These are phyloP conservation scores for Heliconius erato DNA, from an alignment of 2,888 invertebrate species.

Conservation along the genomic window DNA sequence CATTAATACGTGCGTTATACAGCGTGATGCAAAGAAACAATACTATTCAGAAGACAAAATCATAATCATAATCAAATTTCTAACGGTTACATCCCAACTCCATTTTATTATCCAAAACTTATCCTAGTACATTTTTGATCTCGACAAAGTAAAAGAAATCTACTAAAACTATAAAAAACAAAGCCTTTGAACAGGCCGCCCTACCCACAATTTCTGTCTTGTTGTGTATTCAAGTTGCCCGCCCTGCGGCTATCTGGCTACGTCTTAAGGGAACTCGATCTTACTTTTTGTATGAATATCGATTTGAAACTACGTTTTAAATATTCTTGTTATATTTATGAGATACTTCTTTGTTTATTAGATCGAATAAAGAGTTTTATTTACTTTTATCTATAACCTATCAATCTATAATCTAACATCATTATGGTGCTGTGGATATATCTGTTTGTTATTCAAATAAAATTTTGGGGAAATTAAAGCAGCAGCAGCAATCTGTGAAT, in stretches of 20 bases:
- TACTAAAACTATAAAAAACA: conserved; percentile 33
- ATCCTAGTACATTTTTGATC: conserved; percentile 1
- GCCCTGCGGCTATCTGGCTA: conserved; percentile 48
- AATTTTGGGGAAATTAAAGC: no score
- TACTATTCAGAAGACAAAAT: background rate
- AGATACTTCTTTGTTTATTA: background rate
- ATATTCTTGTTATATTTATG: conserved; percentile 14
- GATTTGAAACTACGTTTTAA: conserved; percentile 34
- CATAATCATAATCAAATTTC: background rate
- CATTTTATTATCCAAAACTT: conserved; percentile 8
- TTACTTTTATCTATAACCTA: no score
- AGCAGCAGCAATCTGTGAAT: no score
- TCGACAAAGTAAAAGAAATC: conserved; percentile 28
- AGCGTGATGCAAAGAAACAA: background rate
- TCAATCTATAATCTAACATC: background rate
- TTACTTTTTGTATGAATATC: conserved; percentile 48
- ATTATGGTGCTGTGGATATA: background rate
- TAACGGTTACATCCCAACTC: background rate
- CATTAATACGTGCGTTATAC: background rate
- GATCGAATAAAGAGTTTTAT: background rate
- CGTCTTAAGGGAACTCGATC: conserved; percentile 48
- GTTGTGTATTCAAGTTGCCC: conserved; percentile 52
- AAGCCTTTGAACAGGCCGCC: conserved; percentile 31
- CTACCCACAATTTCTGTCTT: conserved; percentile 35
- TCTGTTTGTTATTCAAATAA: no score